These are phyloP conservation scores for Pimephales promelas DNA, from an alignment of 2,113 vertebrate genomes.

Conservation along the genomic window DNA sequence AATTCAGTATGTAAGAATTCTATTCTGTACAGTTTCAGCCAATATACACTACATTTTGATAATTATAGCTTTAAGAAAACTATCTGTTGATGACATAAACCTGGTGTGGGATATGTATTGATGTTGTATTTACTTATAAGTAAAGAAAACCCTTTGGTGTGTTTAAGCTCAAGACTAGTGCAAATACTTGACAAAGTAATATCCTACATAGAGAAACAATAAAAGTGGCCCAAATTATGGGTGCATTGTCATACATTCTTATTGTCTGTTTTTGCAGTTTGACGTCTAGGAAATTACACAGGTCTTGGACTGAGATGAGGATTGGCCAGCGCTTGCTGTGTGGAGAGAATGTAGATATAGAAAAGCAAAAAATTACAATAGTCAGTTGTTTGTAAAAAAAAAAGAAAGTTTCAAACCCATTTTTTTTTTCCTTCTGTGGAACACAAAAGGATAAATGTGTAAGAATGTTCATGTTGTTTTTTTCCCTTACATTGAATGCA, in stretches of 20 bases:
- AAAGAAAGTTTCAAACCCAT: too few relatives aligned
- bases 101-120: too few relatives aligned
- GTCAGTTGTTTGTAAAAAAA: neutral
- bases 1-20: neutral
- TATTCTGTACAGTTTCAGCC: conserved; percentile 9
- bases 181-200: neutral
- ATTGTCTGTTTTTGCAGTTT: neutral
- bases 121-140: too few relatives aligned
- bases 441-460: neutral
- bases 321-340: conserved; percentile 61
- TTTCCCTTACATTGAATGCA: neutral
- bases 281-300: conserved; percentile 68
- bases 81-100: too few relatives aligned
- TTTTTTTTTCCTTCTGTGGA: neutral
- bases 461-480: neutral
- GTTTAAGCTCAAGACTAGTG: neutral
- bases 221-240: neutral
- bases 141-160: too few relatives aligned
- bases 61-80: neutral
- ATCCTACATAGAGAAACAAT: neutral
- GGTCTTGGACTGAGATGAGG: conserved; percentile 72
- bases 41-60: neutral
- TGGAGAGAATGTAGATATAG: conserved; percentile 5
- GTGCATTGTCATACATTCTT: neutral
- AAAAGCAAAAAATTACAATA: neutral